These are phyloP conservation scores for Ornithoptera alexandrae DNA, from an alignment of 2,888 invertebrate genomes.

Conservation along the genomic window DNA sequence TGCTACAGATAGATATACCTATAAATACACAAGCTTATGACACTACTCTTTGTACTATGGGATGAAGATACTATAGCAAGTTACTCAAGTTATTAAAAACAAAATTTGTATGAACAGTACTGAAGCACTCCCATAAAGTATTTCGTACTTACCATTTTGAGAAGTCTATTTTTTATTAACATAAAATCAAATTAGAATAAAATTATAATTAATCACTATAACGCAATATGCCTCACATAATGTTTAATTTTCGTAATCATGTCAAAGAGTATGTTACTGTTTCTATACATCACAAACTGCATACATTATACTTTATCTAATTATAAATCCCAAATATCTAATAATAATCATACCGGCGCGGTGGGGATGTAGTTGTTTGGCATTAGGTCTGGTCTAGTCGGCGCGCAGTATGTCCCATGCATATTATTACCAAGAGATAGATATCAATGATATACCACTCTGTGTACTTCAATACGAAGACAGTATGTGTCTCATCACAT, in stretches of 20 bases:
- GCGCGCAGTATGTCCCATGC: constrained; percentile 56
- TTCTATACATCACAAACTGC: constrained; percentile 34
- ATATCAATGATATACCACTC: constrained; percentile 74
- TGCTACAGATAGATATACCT: too few species aligned
- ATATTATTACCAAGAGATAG: constrained; percentile 61
- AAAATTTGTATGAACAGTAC: not conserved
- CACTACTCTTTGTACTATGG: too few species aligned
- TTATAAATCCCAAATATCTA: constrained; percentile 72
- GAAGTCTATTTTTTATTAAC: constrained; percentile 2
- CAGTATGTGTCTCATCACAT: constrained; percentile 40
- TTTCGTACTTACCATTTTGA: constrained; percentile 18
- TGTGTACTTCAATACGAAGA: constrained; percentile 73
- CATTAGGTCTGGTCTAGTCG: constrained; percentile 33
- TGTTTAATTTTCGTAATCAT: constrained; percentile 20
- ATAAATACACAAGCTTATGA: too few species aligned
- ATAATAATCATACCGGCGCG: constrained; percentile 56
- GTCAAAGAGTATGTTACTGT: constrained; percentile 39
- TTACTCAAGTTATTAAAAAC: not conserved
- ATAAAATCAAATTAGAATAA: not conserved
- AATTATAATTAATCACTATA: not conserved
- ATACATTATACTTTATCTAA: constrained; percentile 48
- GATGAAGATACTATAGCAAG: not conserved
- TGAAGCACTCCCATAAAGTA: not conserved
- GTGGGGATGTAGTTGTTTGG: constrained; percentile 48
- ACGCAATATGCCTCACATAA: not conserved